Conservation (phyloP, 1,140 invertebrate genomes). For the Venustaconcha ellipsiformis region DNA sequence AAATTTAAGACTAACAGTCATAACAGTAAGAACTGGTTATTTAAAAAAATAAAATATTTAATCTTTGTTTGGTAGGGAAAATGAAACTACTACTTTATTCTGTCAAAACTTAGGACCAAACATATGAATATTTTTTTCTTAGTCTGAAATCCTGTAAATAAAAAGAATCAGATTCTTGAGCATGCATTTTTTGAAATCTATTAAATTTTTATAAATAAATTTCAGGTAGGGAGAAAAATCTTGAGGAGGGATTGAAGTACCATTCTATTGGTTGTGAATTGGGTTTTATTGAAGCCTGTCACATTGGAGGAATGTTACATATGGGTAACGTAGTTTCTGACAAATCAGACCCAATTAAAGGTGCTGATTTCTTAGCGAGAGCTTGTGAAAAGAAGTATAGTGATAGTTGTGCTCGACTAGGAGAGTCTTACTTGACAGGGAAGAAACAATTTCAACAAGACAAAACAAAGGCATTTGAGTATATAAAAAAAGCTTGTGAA, state of each 20-base stretch:
- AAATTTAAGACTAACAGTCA: too few species aligned
- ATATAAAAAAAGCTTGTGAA: slow-evolving; percentile 15
- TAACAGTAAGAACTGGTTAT: too few species aligned
- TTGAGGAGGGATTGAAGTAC: background rate
- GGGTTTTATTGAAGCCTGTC: background rate
- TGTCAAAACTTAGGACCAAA: too few species aligned
- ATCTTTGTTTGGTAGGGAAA: too few species aligned
- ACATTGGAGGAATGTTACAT: background rate
- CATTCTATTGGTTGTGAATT: slow-evolving; percentile 5
- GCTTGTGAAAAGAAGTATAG: slow-evolving; percentile 5
- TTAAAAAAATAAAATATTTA: too few species aligned
- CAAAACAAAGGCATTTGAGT: background rate
- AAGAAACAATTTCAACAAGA: background rate
- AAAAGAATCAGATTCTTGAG: too few species aligned
- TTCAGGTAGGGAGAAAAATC: background rate
- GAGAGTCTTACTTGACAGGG: slow-evolving; percentile 1
- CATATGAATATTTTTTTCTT: too few species aligned
- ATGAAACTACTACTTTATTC: too few species aligned
- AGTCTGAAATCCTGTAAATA: too few species aligned
- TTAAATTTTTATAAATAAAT: background rate
- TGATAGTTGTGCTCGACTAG: background rate
- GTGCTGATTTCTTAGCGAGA: background rate
- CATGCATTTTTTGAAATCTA: background rate
- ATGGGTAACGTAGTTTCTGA: background rate
- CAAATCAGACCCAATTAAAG: background rate